Evolutionary conservation across 2,888 invertebrate genomes (phyloP).

Genomic region (Dinocampus coccinellae): DNA sequence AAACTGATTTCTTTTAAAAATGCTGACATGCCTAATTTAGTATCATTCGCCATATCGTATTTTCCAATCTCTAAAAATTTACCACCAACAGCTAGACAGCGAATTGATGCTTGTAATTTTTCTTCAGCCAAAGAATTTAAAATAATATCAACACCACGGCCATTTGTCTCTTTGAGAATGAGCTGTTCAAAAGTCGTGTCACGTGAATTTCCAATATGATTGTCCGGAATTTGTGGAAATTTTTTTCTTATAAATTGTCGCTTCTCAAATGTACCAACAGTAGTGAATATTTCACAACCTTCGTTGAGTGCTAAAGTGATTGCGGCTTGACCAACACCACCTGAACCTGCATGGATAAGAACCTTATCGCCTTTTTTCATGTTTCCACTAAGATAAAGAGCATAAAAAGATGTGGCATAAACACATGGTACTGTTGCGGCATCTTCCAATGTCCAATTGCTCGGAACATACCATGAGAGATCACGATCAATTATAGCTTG

Average conservation of each 20-base stretch:
- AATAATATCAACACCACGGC: conserved; percentile 91
- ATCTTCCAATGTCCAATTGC: conserved; percentile 75
- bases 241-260: conserved; percentile 71
- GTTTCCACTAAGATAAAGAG: conserved; percentile 73
- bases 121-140: conserved; percentile 94
- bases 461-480: conserved; percentile 73
- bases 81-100: conserved; percentile 75
- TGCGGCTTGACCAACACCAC: conserved; percentile 79
- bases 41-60: conserved; percentile 82
- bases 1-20: conserved; percentile 82
- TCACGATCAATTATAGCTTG: conserved; percentile 70
- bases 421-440: conserved; percentile 78
- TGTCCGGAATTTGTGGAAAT: conserved; percentile 73
- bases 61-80: conserved; percentile 90
- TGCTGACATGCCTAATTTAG: conserved; percentile 74
- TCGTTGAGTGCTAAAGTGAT: conserved; percentile 74
- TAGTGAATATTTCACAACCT: conserved; percentile 75
- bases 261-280: conserved; percentile 74
- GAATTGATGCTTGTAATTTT: conserved; percentile 81
- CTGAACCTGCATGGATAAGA: conserved; percentile 69
- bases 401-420: conserved; percentile 75
- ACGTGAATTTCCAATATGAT: conserved; percentile 83
- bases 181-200: conserved; percentile 89
- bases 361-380: conserved; percentile 69
- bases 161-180: conserved; percentile 83